Percentiles rank a stretch among this genome's conserved stretches.
Conservation (phyloP, 1,140 invertebrate genomes). For the Lepeophtheirus salmonis region DNA sequence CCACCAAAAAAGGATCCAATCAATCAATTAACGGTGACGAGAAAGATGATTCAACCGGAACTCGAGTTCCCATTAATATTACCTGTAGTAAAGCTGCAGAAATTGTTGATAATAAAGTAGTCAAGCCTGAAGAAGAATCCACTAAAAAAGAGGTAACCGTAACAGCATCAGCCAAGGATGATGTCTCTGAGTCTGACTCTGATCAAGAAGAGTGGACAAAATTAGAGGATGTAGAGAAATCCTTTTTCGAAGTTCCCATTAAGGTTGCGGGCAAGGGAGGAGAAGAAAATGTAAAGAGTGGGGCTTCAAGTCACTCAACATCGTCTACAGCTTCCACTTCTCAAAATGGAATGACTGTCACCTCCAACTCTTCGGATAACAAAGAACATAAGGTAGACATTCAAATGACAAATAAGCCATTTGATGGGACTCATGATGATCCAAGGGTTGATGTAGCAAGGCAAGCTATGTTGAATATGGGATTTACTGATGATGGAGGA, state of each 20-base stretch:
- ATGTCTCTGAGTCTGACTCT: not conserved
- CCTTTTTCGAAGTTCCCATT: not conserved
- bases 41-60: too few species aligned
- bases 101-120: not conserved
- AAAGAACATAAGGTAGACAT: not conserved
- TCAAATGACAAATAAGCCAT: not conserved
- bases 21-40: too few species aligned
- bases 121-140: not conserved
- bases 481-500: slow-evolving; percentile 50
- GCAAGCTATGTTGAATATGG: slow-evolving; percentile 54
- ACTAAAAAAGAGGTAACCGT: not conserved
- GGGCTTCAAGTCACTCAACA: too few species aligned
- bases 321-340: too few species aligned
- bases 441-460: slow-evolving; percentile 38
- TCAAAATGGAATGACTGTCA: too few species aligned
- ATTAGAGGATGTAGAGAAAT: not conserved
- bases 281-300: too few species aligned
- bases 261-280: too few species aligned
- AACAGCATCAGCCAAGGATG: not conserved
- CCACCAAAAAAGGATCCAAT: too few species aligned
- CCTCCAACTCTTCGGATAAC: too few species aligned
- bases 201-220: not conserved
- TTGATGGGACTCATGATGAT: slow-evolving; percentile 26
- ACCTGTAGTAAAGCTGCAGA: too few species aligned
- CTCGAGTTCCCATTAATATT: too few species aligned